Percentiles rank a stretch among this genome's conserved stretches.
These are phyloP conservation scores for Meriones unguiculatus DNA, from an alignment of 2,113 vertebrate genomes.

Conservation along the genomic window DNA sequence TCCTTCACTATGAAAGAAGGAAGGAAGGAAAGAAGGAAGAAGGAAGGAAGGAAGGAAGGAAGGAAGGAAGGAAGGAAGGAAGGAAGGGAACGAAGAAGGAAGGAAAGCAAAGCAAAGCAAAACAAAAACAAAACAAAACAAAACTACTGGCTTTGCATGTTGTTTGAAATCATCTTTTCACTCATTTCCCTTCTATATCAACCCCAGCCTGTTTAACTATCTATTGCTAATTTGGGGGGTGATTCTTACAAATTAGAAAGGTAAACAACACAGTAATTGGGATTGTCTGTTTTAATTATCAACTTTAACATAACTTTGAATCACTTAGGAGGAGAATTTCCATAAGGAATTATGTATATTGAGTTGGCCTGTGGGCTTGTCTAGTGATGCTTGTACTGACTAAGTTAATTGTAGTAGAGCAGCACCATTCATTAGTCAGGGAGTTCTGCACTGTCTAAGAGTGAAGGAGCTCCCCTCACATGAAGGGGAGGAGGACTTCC, in stretches of 20 bases:
- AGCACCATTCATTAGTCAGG: background rate
- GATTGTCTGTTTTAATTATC: background rate
- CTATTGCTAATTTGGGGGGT: background rate
- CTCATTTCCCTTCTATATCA: background rate
- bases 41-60: background rate
- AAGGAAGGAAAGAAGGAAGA: background rate
- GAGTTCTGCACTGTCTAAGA: too few species aligned
- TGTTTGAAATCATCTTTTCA: background rate
- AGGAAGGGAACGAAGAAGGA: background rate
- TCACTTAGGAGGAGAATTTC: background rate
- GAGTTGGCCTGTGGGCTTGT: background rate
- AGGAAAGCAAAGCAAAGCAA: background rate
- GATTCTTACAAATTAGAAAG: background rate
- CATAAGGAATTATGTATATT: background rate
- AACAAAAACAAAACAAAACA: background rate
- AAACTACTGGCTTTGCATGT: background rate
- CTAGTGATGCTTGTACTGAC: background rate
- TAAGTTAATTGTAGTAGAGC: background rate
- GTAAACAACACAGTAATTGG: background rate
- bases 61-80: background rate
- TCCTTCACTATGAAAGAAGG: background rate
- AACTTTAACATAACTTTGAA: background rate
- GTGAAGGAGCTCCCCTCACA: too few species aligned
- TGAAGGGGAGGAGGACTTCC: too few species aligned
- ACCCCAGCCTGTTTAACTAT: background rate